Evolutionary conservation across 2,888 invertebrate species (phyloP), one percentile per base, ranked within the genome.

Genomic region (Leucoptera coffeella): DNA sequence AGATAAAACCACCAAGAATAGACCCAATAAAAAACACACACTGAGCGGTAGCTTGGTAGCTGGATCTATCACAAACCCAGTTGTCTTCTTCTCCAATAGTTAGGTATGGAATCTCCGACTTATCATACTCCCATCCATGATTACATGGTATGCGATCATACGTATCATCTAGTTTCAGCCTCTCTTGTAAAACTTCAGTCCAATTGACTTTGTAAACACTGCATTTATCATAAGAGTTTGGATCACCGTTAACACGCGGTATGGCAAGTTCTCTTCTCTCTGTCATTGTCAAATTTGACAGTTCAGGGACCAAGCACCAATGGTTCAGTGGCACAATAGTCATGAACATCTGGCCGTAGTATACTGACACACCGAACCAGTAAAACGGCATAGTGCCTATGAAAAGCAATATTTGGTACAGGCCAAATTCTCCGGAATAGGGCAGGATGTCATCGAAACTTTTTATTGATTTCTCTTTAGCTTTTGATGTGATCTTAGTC

Each of bases 1-100:
- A 22, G 4, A 29, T 7, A 13, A 32, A 23, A 4, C 34, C 31
- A n/a, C 34, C 34, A 8, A 30, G 19, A 2, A 29, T 26, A 8
- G 31, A 30, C n/a, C 34, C 34, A 3, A 29, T 8, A 12, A 34
- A 34, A 15, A 31, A 34, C 15, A 34, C 27, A 7, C 30, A 12
- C 17, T 34, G 34, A 2, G 34, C 34, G 9, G 27, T 23, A 4
- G 34, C 34, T 27, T 34, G 34, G 20, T 34, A 32, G 15, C 30
- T 29, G 21, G 26, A 26, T 25, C 14, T 28, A 8, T 34, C 34
- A 19, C 34, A 34, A n/a, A 34, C 34, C 34, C 34, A 34, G 12
- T 27, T 29, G 9, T 29, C 15, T 11, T 34, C 31, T 15, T 24
- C 32, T 4, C 29, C 22, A 17, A 32, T 30, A 2, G 34, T 34